A percentile compares a stretch with the other conserved stretches of the same genome.
phyloP scores from a whole-genome alignment of 1,140 invertebrate genomes.

The Drosophila ercepeae region DNA sequence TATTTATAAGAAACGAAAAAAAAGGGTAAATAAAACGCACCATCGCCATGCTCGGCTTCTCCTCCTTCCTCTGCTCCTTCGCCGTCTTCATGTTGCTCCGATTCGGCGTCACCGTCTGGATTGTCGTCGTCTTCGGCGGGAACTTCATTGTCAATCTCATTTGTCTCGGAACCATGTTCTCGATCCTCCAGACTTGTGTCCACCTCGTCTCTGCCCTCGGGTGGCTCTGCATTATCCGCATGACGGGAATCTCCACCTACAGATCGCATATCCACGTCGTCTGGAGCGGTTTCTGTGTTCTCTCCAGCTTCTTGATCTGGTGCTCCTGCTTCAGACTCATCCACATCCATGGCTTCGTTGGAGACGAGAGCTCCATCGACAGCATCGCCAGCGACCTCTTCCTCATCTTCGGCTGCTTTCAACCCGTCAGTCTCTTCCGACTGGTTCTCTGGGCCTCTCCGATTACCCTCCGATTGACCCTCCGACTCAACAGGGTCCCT shows the following conservation, averaged over 20 bases:
- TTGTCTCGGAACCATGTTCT: conserved; percentile 30
- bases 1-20: neutral
- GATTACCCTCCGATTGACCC: conserved; percentile 24
- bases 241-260: conserved; percentile 54
- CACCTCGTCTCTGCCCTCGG: conserved; percentile 60
- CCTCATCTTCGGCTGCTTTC: conserved; percentile 53
- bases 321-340: conserved; percentile 53
- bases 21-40: conserved; percentile 11
- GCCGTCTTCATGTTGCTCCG: conserved; percentile 33
- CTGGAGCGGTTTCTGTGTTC: conserved; percentile 22
- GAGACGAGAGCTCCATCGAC: conserved; percentile 83
- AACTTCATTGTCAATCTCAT: conserved; percentile 42
- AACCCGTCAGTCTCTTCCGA: conserved; percentile 59
- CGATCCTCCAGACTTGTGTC: conserved; percentile 52
- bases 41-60: conserved; percentile 70
- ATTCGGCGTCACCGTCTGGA: conserved; percentile 43
- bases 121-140: conserved; percentile 30
- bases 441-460: conserved; percentile 51
- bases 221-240: conserved; percentile 30
- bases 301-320: conserved; percentile 31
- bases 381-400: conserved; percentile 56
- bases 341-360: conserved; percentile 76
- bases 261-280: conserved; percentile 69
- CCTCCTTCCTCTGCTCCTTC: conserved; percentile 42
- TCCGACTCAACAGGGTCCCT: conserved; percentile 18